Evolutionary conservation across 2,888 invertebrate species (phyloP).

Genomic region (Phymatocera aterrima): DNA sequence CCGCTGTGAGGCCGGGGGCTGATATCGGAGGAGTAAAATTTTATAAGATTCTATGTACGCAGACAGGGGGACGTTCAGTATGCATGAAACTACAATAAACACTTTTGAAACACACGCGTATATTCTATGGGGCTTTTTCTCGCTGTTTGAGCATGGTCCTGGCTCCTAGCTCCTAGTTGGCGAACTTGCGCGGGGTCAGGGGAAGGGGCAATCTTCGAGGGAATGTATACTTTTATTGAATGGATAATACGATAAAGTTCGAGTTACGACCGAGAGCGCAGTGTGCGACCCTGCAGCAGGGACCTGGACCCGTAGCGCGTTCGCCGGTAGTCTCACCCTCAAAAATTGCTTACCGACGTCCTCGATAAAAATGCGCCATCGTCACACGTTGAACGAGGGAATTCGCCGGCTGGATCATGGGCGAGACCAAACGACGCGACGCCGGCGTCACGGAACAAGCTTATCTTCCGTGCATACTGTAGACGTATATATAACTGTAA

Average conservation of each 20-base stretch:
- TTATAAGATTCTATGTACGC: neutral
- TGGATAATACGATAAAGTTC: conserved; percentile 39
- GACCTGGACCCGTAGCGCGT: neutral
- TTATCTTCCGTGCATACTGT: conserved; percentile 6
- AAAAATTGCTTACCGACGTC: conserved; percentile 32
- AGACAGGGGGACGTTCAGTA: neutral
- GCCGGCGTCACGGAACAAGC: no score
- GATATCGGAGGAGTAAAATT: neutral
- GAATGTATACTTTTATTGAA: conserved; percentile 42
- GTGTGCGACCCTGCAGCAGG: conserved; percentile 21
- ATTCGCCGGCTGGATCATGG: neutral
- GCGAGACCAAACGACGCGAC: neutral
- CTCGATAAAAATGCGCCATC: conserved; percentile 34
- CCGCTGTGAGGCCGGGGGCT: neutral
- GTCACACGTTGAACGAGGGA: conserved; percentile 7
- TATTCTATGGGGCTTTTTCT: neutral
- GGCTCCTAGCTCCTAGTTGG: neutral
- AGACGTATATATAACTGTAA: no score
- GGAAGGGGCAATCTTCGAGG: conserved; percentile 31
- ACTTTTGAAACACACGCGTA: conserved; percentile 2
- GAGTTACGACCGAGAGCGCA: conserved; percentile 36
- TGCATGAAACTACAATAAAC: conserved; percentile 37
- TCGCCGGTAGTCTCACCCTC: conserved; percentile 11
- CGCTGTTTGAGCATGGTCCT: neutral
- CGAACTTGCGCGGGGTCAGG: neutral